These are phyloP conservation scores for Phoronis australis DNA, from an alignment of 2,888 invertebrate genomes.

Conservation along the genomic window DNA sequence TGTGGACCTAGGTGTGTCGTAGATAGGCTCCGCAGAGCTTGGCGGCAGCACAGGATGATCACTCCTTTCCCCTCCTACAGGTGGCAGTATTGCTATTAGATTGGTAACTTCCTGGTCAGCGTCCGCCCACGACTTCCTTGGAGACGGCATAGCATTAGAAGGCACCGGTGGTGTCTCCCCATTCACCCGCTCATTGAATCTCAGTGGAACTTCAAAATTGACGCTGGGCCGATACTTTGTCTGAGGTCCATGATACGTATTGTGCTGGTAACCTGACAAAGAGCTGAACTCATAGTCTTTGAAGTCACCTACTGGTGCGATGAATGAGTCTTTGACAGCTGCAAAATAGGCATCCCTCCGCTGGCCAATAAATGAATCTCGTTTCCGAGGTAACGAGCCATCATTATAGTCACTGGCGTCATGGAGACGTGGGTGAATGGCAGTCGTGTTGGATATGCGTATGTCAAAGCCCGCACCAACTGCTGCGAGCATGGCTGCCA, in stretches of 20 bases:
- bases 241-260: slow-evolving; percentile 81
- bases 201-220: slow-evolving; percentile 38
- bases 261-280: slow-evolving; percentile 58
- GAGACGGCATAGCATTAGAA: too few relatives aligned
- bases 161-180: too few relatives aligned
- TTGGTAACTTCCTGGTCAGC: too few relatives aligned
- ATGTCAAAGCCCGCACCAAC: slow-evolving; percentile 88
- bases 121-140: too few relatives aligned
- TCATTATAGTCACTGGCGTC: slow-evolving; percentile 22
- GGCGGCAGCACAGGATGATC: too few relatives aligned
- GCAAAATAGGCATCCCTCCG: slow-evolving; percentile 47
- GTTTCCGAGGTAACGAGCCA: slow-evolving; percentile 19
- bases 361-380: slow-evolving; percentile 36
- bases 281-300: slow-evolving; percentile 28
- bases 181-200: too few relatives aligned
- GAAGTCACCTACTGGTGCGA: slow-evolving; percentile 38
- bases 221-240: slow-evolving; percentile 57
- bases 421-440: slow-evolving; percentile 36
- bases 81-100: too few relatives aligned
- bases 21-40: too few relatives aligned
- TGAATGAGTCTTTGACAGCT: slow-evolving; percentile 45
- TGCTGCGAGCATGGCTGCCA: slow-evolving; percentile 84
- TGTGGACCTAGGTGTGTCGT: slow-evolving; percentile 30
- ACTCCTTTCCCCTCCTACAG: too few relatives aligned
- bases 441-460: slow-evolving; percentile 67